Percentiles rank a stretch among this genome's conserved stretches.
These are phyloP conservation scores for Maylandia zebra DNA, from an alignment of 2,113 vertebrate genomes.

Conservation along the genomic window DNA sequence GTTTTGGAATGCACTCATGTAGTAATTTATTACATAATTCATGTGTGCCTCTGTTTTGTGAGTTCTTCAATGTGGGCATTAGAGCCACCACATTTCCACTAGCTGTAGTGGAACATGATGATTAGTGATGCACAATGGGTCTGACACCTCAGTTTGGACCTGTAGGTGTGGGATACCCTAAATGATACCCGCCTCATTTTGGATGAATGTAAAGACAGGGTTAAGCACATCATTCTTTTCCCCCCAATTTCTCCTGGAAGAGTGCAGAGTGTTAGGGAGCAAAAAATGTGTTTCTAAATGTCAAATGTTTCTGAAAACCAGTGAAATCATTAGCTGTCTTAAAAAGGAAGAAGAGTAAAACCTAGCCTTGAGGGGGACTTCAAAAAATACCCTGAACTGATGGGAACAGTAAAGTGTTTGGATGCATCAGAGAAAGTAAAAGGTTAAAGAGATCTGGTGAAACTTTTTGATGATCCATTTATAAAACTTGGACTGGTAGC, in stretches of 20 bases:
- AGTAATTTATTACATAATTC: neutral
- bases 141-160: constrained; percentile 2
- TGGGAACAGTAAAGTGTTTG: neutral
- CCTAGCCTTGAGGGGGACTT: neutral
- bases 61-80: constrained; percentile 80
- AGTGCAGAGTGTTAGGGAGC: neutral
- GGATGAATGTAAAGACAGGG: constrained; percentile 30
- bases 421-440: neutral
- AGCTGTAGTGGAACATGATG: constrained; percentile 84
- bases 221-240: constrained; percentile 16
- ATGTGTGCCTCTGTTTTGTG: constrained; percentile 66
- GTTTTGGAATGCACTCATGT: neutral
- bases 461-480: neutral
- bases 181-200: constrained; percentile 5
- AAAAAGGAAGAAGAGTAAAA: neutral
- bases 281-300: constrained; percentile 46
- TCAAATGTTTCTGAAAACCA: constrained; percentile 31
- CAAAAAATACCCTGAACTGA: neutral
- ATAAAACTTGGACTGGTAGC: neutral
- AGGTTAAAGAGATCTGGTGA: neutral
- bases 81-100: constrained; percentile 76
- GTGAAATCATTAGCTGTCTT: neutral
- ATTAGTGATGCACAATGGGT: constrained; percentile 77
- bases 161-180: constrained; percentile 38
- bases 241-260: neutral